These are phyloP conservation scores for Harmothoe impar DNA, from an alignment of 2,888 invertebrate species.

Conservation along the genomic window DNA sequence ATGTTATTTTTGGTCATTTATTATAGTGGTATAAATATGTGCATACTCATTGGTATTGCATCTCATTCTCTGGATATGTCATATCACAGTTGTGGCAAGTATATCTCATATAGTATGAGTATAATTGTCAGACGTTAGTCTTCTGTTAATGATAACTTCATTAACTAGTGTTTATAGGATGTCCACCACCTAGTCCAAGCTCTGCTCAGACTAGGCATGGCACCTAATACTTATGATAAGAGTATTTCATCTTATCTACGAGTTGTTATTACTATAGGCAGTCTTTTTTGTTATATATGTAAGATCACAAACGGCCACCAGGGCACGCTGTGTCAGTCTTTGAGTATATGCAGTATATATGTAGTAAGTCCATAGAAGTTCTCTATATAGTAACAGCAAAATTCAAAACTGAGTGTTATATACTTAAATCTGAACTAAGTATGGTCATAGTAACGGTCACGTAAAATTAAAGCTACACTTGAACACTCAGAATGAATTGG, in stretches of 20 bases:
- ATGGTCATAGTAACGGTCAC: background rate
- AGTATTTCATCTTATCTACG: slow-evolving; percentile 10
- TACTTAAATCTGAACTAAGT: slow-evolving; percentile 22
- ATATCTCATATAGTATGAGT: slow-evolving; percentile 46
- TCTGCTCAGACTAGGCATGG: slow-evolving; percentile 29
- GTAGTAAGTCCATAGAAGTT: slow-evolving; percentile 25
- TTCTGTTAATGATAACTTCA: slow-evolving; percentile 41
- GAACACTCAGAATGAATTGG: slow-evolving; percentile 43
- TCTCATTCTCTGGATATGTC: slow-evolving; percentile 44
- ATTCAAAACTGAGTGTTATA: slow-evolving; percentile 40
- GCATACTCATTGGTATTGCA: slow-evolving; percentile 28
- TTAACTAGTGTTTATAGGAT: background rate
- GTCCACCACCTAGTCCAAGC: slow-evolving; percentile 43
- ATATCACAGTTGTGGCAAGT: slow-evolving; percentile 43
- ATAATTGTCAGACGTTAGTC: slow-evolving; percentile 27
- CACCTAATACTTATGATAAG: slow-evolving; percentile 41
- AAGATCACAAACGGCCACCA: background rate
- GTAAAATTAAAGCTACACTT: background rate
- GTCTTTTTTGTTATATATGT: slow-evolving; percentile 16
- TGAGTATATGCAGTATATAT: slow-evolving; percentile 53
- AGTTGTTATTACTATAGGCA: slow-evolving; percentile 28
- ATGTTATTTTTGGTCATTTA: background rate
- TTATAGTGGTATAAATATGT: slow-evolving; percentile 43
- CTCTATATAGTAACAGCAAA: background rate
- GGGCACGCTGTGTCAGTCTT: slow-evolving; percentile 29